phyloP scores from a whole-genome alignment of 2,797 vertebrate genomes.

The Masticophis lateralis region DNA sequence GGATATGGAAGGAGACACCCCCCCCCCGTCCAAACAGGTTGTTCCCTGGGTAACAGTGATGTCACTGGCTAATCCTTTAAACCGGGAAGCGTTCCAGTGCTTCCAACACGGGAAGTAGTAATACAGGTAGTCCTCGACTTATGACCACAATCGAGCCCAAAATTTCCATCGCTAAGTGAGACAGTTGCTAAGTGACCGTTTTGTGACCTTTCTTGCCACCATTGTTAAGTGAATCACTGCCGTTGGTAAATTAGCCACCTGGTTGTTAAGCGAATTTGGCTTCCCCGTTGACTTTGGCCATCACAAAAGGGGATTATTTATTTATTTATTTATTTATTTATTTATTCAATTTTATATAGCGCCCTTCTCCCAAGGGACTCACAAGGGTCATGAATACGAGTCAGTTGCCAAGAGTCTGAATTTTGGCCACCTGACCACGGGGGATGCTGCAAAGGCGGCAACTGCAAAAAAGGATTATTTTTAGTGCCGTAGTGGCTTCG shows the following conservation, averaged over 20 bases:
- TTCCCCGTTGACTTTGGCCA: background rate
- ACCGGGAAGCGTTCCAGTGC: background rate
- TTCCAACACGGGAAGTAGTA: too few relatives aligned
- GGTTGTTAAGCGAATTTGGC: background rate
- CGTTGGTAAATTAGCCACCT: background rate
- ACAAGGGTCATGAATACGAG: background rate
- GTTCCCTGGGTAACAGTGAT: fast-evolving
- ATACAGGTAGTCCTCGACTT: background rate
- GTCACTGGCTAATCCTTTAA: background rate
- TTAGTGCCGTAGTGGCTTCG: too few relatives aligned
- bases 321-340: too few relatives aligned
- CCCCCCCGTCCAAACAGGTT: background rate
- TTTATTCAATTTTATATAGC: too few relatives aligned
- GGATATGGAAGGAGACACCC: background rate
- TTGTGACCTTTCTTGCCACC: background rate
- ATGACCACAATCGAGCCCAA: background rate
- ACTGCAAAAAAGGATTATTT: background rate
- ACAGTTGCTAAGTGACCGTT: background rate
- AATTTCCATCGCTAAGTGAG: background rate
- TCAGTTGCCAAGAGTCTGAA: background rate
- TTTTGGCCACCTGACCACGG: background rate
- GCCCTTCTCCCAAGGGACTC: too few relatives aligned
- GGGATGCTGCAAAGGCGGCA: background rate
- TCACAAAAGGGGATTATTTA: too few relatives aligned
- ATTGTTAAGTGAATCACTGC: background rate